Evolutionary conservation across 2,797 vertebrate genomes (phyloP), one percentile per base, ranked within the genome.

Genomic region (Sebastes itinus): DNA sequence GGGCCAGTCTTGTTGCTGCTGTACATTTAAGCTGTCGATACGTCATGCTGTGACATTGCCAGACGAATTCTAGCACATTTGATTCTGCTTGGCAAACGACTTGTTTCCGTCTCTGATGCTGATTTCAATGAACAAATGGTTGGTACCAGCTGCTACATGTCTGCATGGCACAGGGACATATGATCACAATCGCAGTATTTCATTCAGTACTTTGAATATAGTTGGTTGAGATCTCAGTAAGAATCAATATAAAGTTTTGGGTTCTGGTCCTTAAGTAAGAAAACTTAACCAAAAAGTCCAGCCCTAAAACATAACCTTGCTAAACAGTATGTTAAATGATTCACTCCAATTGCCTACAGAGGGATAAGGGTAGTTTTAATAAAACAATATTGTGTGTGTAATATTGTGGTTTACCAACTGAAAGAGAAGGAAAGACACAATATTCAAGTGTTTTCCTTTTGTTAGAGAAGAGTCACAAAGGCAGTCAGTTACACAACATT

Each of bases 111-210:
- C 10, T 67, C 33, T 23, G 30, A 62, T 35, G 27, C 58, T 79
- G n/a, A 63, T 82, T 76, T 33, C n/a, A 77, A 58, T 69, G 52
- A 78, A 78, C 38, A 81, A 68, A 75, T 68, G 63, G 32, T 61
- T 20, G 1, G 1, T 23, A 62, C 28, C 66, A 75, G 75, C 66
- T 74, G 78, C 75, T 66, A 32, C 54, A 46, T 55, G 59, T 62
- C 66, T 58, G 10, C 12, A 10, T 60, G 22, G 32, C 52, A 54
- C 52, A 38, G 9, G 30, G 30, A 42, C 38, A 42, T 42, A 42
- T 42, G 38, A 42, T 42, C 38, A 42, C 38, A 42, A 42, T 42
- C 38, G 6, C 14, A 42, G 38, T 42, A 42, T 42, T 42, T 42
- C 38, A 42, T 14, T 42, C 38, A 42, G 14, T 42, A 18, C 38